Percentiles rank a stretch among this genome's conserved stretches.
These are phyloP conservation scores for Lagorchestes hirsutus DNA, from an alignment of 2,797 vertebrate species.

Conservation along the genomic window DNA sequence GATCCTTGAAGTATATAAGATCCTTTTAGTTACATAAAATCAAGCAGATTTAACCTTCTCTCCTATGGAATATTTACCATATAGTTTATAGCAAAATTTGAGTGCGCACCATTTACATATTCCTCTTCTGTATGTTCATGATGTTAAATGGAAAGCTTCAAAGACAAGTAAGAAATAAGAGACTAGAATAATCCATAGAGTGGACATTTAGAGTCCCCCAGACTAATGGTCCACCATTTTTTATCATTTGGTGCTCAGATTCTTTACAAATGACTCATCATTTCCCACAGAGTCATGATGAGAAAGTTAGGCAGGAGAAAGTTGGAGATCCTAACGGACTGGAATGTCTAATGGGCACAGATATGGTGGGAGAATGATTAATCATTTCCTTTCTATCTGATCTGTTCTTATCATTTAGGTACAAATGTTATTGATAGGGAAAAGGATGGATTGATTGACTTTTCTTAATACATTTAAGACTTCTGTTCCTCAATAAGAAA, in stretches of 20 bases:
- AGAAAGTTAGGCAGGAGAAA: slow-evolving; percentile 3
- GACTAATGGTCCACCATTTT: background rate
- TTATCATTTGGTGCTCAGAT: background rate
- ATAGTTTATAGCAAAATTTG: background rate
- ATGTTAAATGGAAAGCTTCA: background rate
- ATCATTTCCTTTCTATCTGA: background rate
- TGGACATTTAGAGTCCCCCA: slow-evolving; percentile 38
- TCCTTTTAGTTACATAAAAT: background rate
- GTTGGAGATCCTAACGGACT: background rate
- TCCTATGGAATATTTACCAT: background rate
- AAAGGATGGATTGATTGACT: background rate
- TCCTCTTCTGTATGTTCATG: background rate
- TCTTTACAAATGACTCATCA: background rate
- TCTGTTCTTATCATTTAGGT: slow-evolving; percentile 3
- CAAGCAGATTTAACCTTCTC: background rate
- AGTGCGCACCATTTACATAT: background rate
- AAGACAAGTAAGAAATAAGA: background rate
- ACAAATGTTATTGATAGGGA: background rate
- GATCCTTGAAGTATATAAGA: background rate
- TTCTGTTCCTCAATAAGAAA: background rate
- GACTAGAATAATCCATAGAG: background rate
- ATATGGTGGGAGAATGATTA: background rate
- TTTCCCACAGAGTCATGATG: background rate
- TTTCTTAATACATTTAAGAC: slow-evolving; percentile 38
- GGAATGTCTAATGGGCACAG: background rate